Base-by-base conservation (phyloP, 2,113 vertebrate species). In the Typhlomys cinereus region DNA sequence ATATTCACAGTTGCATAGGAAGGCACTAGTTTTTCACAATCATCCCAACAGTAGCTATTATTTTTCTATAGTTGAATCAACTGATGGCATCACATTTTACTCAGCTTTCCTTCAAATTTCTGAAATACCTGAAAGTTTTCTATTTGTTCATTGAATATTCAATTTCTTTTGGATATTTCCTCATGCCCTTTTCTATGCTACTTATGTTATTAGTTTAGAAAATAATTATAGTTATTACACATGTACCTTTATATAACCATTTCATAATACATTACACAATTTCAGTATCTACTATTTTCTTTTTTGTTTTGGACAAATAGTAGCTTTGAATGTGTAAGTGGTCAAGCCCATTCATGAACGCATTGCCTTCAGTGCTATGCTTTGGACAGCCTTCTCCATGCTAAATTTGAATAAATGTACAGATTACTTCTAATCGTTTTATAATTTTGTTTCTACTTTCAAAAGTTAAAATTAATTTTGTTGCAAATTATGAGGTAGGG, bases 391-490 rank as follows among this genome's bases (percentile, higher is more conserved):
- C 20, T 85, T 71, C 12, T 7, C 11, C 59, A n/a, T 44, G 5
- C 4, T 11, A 64, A 4, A 1, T 69, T 84, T 89, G 29, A 66
- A 50, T 80, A 91, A 86, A 79, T 71, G 10, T 48, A 0, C 6
- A 46, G 1, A 12, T 48, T 52, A 31, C n/a, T 91, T 91, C 11
- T 67, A 50, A 95, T 59, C n/a, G 14, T 46, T 84, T 81, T 57
- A 31, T 90, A 12, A 89, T 66, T 94, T 91, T 90, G 84, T 76
- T 73, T 88, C 83, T 64, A 76, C n/a, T 59, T 95, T 64, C 7
- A 89, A 80, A 86, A 44, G 18, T 15, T 73, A 29, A 82, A 46
- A 71, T 64, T 17, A 71, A 83, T 64, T 85, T 94, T 89, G 18
- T 73, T 82, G 36, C 3, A 85, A 74, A 4, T 12, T 90, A 2